Conservation (phyloP, 2,888 invertebrate species). For the Melangyna quadrimaculata region DNA sequence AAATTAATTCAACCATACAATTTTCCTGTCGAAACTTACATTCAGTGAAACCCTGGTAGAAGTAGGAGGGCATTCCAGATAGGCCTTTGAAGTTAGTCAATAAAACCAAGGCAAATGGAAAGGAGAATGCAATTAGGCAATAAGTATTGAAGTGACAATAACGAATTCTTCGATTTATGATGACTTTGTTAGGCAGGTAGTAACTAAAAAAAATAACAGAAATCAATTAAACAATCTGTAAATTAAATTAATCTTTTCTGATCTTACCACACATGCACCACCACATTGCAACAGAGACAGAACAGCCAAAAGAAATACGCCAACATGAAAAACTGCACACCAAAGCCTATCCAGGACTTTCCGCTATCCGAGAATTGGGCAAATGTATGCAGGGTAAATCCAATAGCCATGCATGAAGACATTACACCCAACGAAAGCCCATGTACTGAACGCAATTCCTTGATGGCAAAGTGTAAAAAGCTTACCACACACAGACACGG, state of each 20-base stretch:
- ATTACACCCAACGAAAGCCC: constrained; percentile 79
- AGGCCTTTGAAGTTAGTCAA: constrained; percentile 78
- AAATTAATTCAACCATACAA: not conserved
- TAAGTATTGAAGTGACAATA: constrained; percentile 76
- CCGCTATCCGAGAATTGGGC: constrained; percentile 77
- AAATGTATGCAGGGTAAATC: constrained; percentile 78
- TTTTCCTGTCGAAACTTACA: constrained; percentile 73
- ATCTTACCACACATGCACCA: constrained; percentile 78
- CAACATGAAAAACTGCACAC: constrained; percentile 79
- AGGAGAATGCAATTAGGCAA: constrained; percentile 74
- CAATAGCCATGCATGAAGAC: constrained; percentile 78
- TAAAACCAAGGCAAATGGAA: constrained; percentile 77
- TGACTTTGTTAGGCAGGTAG: constrained; percentile 76
- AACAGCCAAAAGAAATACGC: constrained; percentile 80
- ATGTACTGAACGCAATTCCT: constrained; percentile 77
- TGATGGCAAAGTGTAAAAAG: constrained; percentile 77
- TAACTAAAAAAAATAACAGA: constrained; percentile 73
- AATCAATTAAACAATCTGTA: not conserved
- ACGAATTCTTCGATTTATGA: constrained; percentile 73
- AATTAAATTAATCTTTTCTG: not conserved
- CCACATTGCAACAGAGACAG: constrained; percentile 78
- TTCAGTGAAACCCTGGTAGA: constrained; percentile 79
- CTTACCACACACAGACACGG: constrained; percentile 77
- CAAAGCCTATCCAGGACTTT: constrained; percentile 76
- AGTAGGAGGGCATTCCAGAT: constrained; percentile 80